A percentile compares a stretch with the other conserved stretches of the same genome.
phyloP scores from a whole-genome alignment of 2,113 vertebrate genomes.

The Vireo altiloquus region DNA sequence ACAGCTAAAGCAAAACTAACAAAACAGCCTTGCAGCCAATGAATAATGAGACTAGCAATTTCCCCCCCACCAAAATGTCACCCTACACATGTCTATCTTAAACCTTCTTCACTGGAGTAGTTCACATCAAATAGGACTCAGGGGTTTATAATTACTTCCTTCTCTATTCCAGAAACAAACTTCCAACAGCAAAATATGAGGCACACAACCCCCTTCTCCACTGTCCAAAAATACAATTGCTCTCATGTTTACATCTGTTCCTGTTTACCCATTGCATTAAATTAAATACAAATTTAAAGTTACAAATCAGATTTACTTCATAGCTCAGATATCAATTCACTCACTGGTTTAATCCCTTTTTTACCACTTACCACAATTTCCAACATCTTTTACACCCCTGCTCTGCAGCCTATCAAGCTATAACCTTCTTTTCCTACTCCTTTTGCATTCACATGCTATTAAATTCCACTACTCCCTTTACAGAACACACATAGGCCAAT shows the following conservation, averaged over 20 bases:
- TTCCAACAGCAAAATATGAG: background rate
- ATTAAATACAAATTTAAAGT: background rate
- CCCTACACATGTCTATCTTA: background rate
- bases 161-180: background rate
- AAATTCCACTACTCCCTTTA: background rate
- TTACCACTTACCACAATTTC: background rate
- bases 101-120: background rate
- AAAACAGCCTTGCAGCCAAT: background rate
- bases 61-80: background rate
- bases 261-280: background rate
- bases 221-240: background rate
- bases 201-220: background rate
- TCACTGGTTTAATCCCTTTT: background rate
- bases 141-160: background rate
- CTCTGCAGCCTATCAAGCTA: background rate
- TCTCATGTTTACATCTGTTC: background rate
- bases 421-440: background rate
- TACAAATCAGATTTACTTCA: background rate
- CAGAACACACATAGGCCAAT: background rate
- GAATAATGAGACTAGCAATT: background rate
- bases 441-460: background rate
- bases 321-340: background rate
- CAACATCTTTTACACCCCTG: background rate
- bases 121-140: background rate
- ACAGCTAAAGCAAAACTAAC: background rate